A percentile compares a stretch with the other conserved stretches of the same genome.
Evolutionary conservation across 23 tunicate species (phyloP).

Genomic region (Ascidia mentula): DNA sequence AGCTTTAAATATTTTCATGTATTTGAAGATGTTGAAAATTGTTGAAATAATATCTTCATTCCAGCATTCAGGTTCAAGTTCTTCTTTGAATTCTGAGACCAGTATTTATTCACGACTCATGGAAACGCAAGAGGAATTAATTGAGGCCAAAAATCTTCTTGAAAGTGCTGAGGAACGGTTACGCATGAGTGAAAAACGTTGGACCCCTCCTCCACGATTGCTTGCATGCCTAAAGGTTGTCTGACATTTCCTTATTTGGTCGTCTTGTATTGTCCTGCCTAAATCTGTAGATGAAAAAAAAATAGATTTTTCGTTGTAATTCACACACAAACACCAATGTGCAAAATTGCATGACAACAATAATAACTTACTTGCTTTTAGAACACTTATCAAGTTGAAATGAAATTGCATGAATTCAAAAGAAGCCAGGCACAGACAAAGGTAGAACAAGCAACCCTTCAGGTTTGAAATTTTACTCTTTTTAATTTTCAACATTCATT

Average conservation of each 20-base stretch:
- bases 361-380: conserved; percentile 1
- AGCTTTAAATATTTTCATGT: not conserved
- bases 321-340: too few species aligned
- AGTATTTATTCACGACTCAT: conserved; percentile 19
- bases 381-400: conserved; percentile 71
- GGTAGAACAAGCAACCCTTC: conserved; percentile 71
- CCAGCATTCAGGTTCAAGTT: conserved; percentile 19
- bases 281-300: not conserved
- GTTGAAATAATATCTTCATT: not conserved
- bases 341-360: not conserved
- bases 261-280: not conserved
- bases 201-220: conserved; percentile 46
- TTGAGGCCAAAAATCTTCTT: conserved; percentile 31
- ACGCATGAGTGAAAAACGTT: conserved; percentile 34
- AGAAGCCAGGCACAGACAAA: conserved; percentile 57
- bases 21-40: not conserved
- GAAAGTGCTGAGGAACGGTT: conserved; percentile 55
- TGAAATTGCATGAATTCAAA: conserved; percentile 63
- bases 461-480: conserved; percentile 21
- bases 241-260: not conserved
- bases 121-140: conserved; percentile 37
- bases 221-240: conserved; percentile 42
- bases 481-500: not conserved
- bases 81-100: conserved; percentile 30
- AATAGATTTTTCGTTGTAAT: too few species aligned